Evolutionary conservation across 2,888 invertebrate species (phyloP).

Genomic region (Adelognathus sp.): DNA sequence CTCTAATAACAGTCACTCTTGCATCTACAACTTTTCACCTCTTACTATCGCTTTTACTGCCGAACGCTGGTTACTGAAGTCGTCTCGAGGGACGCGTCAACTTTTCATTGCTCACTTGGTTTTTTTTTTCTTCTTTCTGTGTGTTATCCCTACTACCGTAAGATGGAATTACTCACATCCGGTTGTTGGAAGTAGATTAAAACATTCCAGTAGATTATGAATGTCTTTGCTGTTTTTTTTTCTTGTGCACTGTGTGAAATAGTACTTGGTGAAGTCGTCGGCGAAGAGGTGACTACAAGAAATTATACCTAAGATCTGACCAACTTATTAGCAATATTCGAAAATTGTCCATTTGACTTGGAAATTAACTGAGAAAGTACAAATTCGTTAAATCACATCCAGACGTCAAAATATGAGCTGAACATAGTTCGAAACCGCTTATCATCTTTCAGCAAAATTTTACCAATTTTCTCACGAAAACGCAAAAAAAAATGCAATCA

Average conservation of each 20-base stretch:
- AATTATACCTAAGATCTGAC: too few relatives aligned
- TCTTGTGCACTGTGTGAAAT: conserved; percentile 12
- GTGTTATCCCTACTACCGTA: neutral
- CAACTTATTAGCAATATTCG: neutral
- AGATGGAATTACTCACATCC: conserved; percentile 32
- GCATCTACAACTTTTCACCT: conserved; percentile 11
- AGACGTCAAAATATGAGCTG: neutral
- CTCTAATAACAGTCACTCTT: conserved; percentile 12
- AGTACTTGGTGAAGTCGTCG: neutral
- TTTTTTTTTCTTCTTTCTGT: neutral
- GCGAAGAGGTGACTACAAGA: conserved; percentile 11
- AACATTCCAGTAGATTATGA: conserved; percentile 11
- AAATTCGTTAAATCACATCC: neutral
- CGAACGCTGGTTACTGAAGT: conserved; percentile 34
- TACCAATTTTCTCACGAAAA: conserved; percentile 5
- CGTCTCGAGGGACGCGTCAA: conserved; percentile 23
- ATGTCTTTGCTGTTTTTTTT: conserved; percentile 8
- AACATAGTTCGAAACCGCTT: conserved; percentile 13
- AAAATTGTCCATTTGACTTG: neutral
- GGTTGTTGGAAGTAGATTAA: conserved; percentile 36
- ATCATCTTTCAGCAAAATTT: neutral
- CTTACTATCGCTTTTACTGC: conserved; percentile 35
- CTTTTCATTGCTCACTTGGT: conserved; percentile 26
- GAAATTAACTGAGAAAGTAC: neutral
- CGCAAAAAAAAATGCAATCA: conserved; percentile 4